Percentiles rank a stretch among this genome's conserved stretches.
Conservation (phyloP, 2,113 vertebrate genomes). For the Sterrhoptilus dennistouni region DNA sequence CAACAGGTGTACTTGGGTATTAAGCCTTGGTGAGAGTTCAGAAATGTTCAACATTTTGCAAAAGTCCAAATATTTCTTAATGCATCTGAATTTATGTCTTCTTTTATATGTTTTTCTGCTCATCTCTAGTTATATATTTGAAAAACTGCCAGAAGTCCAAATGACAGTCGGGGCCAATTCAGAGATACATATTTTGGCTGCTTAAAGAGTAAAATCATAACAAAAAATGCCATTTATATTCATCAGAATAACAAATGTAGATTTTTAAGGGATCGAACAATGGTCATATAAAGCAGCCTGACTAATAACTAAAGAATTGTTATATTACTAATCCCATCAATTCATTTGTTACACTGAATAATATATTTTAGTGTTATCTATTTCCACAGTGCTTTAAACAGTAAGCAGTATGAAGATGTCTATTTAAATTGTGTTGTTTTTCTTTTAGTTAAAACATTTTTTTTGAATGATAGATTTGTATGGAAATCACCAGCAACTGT, state of each 20-base stretch:
- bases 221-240: neutral
- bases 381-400: neutral
- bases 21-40: neutral
- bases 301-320: neutral
- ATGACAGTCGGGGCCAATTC: neutral
- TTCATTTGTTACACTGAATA: neutral
- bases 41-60: neutral
- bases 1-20: neutral
- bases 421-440: neutral
- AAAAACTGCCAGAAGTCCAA: neutral
- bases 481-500: neutral
- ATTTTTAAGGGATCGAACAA: neutral
- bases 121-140: neutral
- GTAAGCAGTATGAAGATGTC: neutral
- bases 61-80: neutral
- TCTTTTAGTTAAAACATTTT: neutral
- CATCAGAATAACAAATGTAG: neutral
- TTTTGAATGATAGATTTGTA: neutral
- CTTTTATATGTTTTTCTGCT: neutral
- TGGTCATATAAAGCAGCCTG: neutral
- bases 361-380: neutral
- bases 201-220: neutral
- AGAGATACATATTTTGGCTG: neutral
- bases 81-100: neutral
- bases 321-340: neutral